Percentiles rank a stretch among this genome's conserved stretches.
These are phyloP conservation scores for Lagodon rhomboides DNA, from an alignment of 2,797 vertebrate species.

Conservation along the genomic window DNA sequence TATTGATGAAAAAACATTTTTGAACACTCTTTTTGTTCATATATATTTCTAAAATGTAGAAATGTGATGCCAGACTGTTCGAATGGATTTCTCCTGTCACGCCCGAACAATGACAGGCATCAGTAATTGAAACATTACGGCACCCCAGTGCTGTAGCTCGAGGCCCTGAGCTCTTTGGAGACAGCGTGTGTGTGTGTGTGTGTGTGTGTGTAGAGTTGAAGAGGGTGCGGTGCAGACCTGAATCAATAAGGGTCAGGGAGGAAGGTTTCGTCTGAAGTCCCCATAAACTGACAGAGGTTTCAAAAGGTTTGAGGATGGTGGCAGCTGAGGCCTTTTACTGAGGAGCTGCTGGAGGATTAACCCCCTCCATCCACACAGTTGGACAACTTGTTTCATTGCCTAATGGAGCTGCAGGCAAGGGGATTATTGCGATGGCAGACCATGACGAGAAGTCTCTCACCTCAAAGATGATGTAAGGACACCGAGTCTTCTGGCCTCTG, in stretches of 20 bases:
- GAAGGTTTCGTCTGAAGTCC: slow-evolving; percentile 63
- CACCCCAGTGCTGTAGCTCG: slow-evolving; percentile 53
- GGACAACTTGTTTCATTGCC: slow-evolving; percentile 57
- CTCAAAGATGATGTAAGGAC: slow-evolving; percentile 51
- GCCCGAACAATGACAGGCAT: slow-evolving; percentile 63
- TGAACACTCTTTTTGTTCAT: neutral
- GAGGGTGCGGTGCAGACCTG: slow-evolving; percentile 44
- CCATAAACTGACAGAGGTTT: slow-evolving; percentile 66
- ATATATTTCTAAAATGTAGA: neutral
- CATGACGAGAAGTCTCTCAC: slow-evolving; percentile 59
- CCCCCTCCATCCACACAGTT: slow-evolving; percentile 47
- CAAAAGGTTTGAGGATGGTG: slow-evolving; percentile 43
- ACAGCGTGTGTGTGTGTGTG: slow-evolving; percentile 31
- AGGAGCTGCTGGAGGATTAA: slow-evolving; percentile 50
- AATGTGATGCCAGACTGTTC: slow-evolving; percentile 18
- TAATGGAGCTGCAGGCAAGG: slow-evolving; percentile 65
- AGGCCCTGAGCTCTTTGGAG: slow-evolving; percentile 50
- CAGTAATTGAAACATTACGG: slow-evolving; percentile 71
- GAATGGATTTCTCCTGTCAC: slow-evolving; percentile 27
- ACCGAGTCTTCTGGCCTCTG: slow-evolving; percentile 17
- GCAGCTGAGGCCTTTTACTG: slow-evolving; percentile 67
- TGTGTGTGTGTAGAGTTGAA: slow-evolving; percentile 37
- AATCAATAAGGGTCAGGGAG: slow-evolving; percentile 73
- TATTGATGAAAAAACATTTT: neutral
- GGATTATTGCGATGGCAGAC: slow-evolving; percentile 66